Evolutionary conservation across 2,113 vertebrate genomes (phyloP).

Genomic region (Actenoides lindsayi): DNA sequence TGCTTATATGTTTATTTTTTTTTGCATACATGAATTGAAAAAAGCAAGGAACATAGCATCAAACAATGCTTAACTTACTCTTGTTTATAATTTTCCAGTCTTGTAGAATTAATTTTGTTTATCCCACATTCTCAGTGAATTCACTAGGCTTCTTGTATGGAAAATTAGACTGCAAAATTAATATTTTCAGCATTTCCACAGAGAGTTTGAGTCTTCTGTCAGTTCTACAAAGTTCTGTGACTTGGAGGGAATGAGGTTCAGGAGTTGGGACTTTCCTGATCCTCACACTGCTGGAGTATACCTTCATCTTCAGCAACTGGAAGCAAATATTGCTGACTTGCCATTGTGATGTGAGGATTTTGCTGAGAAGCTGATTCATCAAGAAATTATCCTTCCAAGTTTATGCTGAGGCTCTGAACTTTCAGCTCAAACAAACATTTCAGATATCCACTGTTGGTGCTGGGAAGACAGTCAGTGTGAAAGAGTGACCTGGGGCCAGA

Average conservation of each 20-base stretch:
- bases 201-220: neutral
- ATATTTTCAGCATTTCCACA: neutral
- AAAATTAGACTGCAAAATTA: neutral
- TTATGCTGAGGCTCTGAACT: neutral
- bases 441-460: rapidly evolving
- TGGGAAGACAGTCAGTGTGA: neutral
- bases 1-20: neutral
- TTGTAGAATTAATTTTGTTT: neutral
- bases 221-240: neutral
- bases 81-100: neutral
- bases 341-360: neutral
- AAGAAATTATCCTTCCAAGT: neutral
- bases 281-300: neutral
- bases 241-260: neutral
- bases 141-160: neutral
- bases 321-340: neutral
- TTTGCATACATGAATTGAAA: neutral
- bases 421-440: neutral
- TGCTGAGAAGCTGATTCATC: neutral
- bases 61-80: neutral
- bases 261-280: neutral
- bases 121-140: neutral
- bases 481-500: neutral
- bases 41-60: neutral
- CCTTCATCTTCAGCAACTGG: neutral